Conservation (phyloP, 2,888 invertebrate genomes). For the Pristionchus entomophagus region DNA sequence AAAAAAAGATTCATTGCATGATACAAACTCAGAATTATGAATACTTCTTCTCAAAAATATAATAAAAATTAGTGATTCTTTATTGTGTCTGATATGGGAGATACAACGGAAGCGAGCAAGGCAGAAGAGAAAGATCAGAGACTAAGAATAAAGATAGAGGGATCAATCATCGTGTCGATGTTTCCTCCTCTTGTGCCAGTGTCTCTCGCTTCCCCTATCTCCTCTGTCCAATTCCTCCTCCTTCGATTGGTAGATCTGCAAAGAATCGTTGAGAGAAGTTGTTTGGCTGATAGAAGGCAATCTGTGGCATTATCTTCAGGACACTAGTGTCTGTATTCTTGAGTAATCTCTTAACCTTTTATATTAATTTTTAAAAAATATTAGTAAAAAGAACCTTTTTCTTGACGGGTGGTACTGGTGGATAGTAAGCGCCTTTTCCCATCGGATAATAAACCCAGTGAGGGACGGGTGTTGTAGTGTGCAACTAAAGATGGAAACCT, state of each 20-base stretch:
- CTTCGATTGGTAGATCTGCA: slow-evolving; percentile 25
- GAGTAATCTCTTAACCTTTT: too few species aligned
- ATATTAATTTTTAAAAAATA: too few species aligned
- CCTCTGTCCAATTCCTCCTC: slow-evolving; percentile 24
- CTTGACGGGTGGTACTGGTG: neutral
- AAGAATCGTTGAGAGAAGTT: too few species aligned
- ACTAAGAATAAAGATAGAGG: too few species aligned
- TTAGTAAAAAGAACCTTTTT: too few species aligned
- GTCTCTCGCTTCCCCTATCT: neutral
- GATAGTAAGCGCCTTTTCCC: slow-evolving; percentile 41
- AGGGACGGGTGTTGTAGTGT: slow-evolving; percentile 27
- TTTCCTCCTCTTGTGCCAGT: slow-evolving; percentile 36
- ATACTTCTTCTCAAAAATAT: too few species aligned
- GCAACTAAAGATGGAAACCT: neutral
- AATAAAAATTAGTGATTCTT: neutral
- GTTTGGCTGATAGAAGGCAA: too few species aligned
- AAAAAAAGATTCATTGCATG: too few species aligned
- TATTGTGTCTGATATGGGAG: neutral
- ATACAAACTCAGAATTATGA: too few species aligned
- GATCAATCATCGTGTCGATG: neutral
- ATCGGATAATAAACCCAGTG: slow-evolving; percentile 44
- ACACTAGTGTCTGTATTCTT: too few species aligned
- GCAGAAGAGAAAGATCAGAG: neutral
- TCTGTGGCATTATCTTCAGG: too few species aligned
- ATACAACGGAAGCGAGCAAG: neutral